Base-by-base conservation (phyloP, 2,113 vertebrate genomes). In the Anas platyrhynchos region DNA sequence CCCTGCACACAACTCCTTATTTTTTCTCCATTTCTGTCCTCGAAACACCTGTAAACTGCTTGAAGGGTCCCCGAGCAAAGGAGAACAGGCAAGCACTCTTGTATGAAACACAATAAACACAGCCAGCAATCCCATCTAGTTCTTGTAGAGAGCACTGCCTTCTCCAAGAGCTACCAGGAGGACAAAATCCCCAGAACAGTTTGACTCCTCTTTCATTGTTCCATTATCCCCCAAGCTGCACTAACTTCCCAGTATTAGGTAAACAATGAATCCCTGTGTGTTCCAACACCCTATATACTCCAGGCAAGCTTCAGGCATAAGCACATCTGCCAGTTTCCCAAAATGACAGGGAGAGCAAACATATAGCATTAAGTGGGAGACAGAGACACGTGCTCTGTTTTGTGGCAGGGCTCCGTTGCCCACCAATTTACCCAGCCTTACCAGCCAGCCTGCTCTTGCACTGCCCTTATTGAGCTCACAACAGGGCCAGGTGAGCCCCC, bases 231-330 rank as follows among this genome's bases (percentile, higher is more conserved):
- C 71, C 68, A 71, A 50, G 16, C 38, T 56, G 13, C 20, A 16
- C 5, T 54, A 73, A 61, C 26, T 22, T 80, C 46, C 11, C 18
- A 68, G 56, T 13, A 80, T 29, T 7, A 41, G 8, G 43, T 25
- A 68, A 22, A 59, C 25, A 72, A 54, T 12, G 69, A 65, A 86
- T 13, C 3, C 18, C 18, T 43, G 14, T 29, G 16, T 25, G 36
- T 13, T 48, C 29, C 43, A 66, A 52, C 0, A 0, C 18, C 1
- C 0, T 26, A 1, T 31, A 23, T 31, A 52, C 58, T 20, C 36
- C 36, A 36, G 29, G 27, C 25, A 32, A 65, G 29, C 43, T 65
- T 81, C 44, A 54, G 25, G n/a, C 25, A 54, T 15, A 52, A 38
- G 34, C 34, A 72, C 18, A 31, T 48, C 34, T 13, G 16, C 3